phyloP scores from a whole-genome alignment of 2,113 vertebrate species.

The Amazona vittata region DNA sequence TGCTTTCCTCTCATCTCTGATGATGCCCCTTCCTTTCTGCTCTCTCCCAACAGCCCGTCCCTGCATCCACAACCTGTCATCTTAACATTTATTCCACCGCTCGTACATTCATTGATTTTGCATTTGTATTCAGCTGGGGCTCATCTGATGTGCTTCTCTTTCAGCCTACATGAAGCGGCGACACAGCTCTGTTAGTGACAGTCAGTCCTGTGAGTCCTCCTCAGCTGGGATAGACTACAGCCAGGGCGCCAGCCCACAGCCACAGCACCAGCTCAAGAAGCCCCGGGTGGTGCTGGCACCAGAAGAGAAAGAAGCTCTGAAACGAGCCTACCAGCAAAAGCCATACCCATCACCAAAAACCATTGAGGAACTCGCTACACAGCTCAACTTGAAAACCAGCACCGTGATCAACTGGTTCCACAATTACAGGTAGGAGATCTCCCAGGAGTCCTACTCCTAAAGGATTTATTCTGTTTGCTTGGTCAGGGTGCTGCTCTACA shows the following conservation, averaged over 20 bases:
- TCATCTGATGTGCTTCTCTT: not conserved
- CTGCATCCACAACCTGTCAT: rapidly evolving
- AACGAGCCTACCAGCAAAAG: slow-evolving; percentile 94
- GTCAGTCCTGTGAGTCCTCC: slow-evolving; percentile 84
- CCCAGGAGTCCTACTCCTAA: not conserved
- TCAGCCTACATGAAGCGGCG: slow-evolving; percentile 95
- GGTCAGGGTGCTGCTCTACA: not conserved
- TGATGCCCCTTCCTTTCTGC: not conserved
- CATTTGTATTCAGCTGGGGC: not conserved
- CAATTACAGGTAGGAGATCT: slow-evolving; percentile 78
- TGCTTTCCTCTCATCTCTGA: not conserved
- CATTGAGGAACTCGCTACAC: slow-evolving; percentile 96
- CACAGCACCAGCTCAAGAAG: slow-evolving; percentile 92
- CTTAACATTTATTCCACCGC: rapidly evolving
- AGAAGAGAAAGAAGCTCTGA: slow-evolving; percentile 95
- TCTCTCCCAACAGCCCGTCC: not conserved
- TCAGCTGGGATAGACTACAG: slow-evolving; percentile 83
- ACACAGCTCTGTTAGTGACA: slow-evolving; percentile 92
- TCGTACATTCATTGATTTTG: not conserved
- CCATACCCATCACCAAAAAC: slow-evolving; percentile 97
- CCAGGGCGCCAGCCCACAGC: slow-evolving; percentile 90
- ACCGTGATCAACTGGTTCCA: slow-evolving; percentile 87
- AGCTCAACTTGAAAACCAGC: slow-evolving; percentile 98
- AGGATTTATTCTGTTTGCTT: not conserved
- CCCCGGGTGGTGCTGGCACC: slow-evolving; percentile 93